These are phyloP conservation scores for Corythoichthys intestinalis DNA, from an alignment of 2,113 vertebrate species.

Conservation along the genomic window DNA sequence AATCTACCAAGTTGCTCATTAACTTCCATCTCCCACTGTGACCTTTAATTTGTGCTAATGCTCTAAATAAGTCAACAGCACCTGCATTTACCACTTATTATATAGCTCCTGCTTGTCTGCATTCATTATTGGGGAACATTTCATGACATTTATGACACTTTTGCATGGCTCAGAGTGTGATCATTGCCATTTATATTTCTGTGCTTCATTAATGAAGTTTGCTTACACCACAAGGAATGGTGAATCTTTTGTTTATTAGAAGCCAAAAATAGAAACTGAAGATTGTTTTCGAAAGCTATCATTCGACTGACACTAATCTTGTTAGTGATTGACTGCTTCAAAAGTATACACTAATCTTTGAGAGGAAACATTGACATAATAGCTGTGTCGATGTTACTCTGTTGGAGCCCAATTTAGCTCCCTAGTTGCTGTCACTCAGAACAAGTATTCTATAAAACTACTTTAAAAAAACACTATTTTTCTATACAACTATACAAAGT, in stretches of 20 bases:
- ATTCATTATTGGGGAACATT: neutral
- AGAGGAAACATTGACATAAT: constrained; percentile 34
- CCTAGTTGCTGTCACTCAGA: constrained; percentile 35
- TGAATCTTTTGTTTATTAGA: neutral
- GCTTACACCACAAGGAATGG: neutral
- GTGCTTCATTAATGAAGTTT: neutral
- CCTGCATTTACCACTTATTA: constrained; percentile 12
- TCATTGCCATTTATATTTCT: neutral
- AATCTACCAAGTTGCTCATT: constrained; percentile 42
- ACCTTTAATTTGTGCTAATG: constrained; percentile 45
- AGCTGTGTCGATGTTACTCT: constrained; percentile 38
- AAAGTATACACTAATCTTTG: constrained; percentile 11
- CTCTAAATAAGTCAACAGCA: constrained; percentile 25
- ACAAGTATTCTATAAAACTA: constrained; percentile 3
- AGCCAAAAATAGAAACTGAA: neutral
- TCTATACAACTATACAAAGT: neutral
- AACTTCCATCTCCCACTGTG: constrained; percentile 33
- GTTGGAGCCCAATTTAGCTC: constrained; percentile 36
- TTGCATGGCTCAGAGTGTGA: neutral
- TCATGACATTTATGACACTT: constrained; percentile 10
- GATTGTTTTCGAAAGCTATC: constrained; percentile 1
- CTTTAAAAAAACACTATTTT: constrained; percentile 20
- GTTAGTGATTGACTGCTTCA: constrained; percentile 14
- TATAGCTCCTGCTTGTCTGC: constrained; percentile 9
- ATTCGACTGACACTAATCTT: neutral